phyloP scores from a whole-genome alignment of 1,140 invertebrate genomes.

The Maniola jurtina region DNA sequence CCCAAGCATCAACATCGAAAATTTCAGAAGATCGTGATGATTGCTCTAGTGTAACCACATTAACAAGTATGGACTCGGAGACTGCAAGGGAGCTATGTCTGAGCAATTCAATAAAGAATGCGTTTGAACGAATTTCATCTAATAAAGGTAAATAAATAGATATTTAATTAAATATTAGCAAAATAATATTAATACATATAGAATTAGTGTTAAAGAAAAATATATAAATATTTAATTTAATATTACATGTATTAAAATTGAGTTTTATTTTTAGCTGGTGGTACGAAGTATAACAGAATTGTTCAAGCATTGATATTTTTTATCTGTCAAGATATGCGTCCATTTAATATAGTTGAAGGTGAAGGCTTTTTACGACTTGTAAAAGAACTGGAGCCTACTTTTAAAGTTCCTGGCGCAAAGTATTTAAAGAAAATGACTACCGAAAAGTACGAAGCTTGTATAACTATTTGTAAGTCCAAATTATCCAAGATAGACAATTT shows the following conservation, averaged over 20 bases:
- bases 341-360: slow-evolving; percentile 6
- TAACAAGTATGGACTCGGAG: slow-evolving; percentile 15
- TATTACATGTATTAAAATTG: background rate
- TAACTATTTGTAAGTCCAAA: slow-evolving; percentile 11
- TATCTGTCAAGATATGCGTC: slow-evolving; percentile 15
- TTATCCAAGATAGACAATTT: slow-evolving; percentile 34
- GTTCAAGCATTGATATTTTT: background rate
- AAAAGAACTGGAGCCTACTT: slow-evolving; percentile 29
- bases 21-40: slow-evolving; percentile 17
- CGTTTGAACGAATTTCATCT: slow-evolving; percentile 27
- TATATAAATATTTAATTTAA: slow-evolving; percentile 17
- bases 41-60: slow-evolving; percentile 6
- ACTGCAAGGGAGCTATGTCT: slow-evolving; percentile 14
- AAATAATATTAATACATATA: slow-evolving; percentile 10
- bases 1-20: slow-evolving; percentile 22
- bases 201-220: slow-evolving; percentile 14
- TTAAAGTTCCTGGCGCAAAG: slow-evolving; percentile 16
- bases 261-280: background rate
- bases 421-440: too few species aligned
- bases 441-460: too few species aligned
- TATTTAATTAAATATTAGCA: slow-evolving; percentile 17
- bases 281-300: slow-evolving; percentile 7
- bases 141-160: slow-evolving; percentile 25
- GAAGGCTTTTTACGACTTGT: slow-evolving; percentile 20
- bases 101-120: slow-evolving; percentile 15